Evolutionary conservation across 2,888 invertebrate species (phyloP).

Genomic region (Tachina grossa): DNA sequence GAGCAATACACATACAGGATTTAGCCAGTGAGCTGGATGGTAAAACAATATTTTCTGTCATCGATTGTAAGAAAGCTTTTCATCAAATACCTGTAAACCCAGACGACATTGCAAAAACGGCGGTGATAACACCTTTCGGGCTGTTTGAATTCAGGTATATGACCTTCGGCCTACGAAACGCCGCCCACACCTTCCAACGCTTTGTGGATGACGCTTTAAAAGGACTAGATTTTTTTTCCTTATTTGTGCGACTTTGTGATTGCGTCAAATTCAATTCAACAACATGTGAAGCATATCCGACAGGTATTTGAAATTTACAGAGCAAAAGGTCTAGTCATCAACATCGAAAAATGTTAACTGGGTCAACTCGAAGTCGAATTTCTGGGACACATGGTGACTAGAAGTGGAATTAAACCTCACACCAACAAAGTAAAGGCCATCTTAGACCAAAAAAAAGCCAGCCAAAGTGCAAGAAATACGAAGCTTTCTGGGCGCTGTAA

Average conservation of each 20-base stretch:
- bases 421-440: slow-evolving; percentile 7
- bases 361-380: slow-evolving; percentile 41
- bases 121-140: slow-evolving; percentile 55
- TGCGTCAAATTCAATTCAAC: slow-evolving; percentile 21
- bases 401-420: background rate
- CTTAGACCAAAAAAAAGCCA: background rate
- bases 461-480: slow-evolving; percentile 10
- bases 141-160: slow-evolving; percentile 56
- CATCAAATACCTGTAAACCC: slow-evolving; percentile 40
- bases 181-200: slow-evolving; percentile 50
- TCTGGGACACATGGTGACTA: slow-evolving; percentile 15
- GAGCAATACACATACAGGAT: slow-evolving; percentile 77
- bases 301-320: slow-evolving; percentile 31
- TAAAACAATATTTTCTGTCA: slow-evolving; percentile 47
- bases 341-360: slow-evolving; percentile 46
- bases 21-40: slow-evolving; percentile 23
- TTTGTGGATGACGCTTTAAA: slow-evolving; percentile 43
- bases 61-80: slow-evolving; percentile 52
- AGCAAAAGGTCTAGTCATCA: slow-evolving; percentile 36
- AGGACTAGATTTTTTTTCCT: slow-evolving; percentile 47
- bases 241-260: slow-evolving; percentile 47
- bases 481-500: slow-evolving; percentile 36
- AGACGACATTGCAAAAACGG: slow-evolving; percentile 42
- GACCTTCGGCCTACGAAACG: slow-evolving; percentile 60
- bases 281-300: slow-evolving; percentile 35